Evolutionary conservation across 1,140 invertebrate genomes (phyloP), one percentile per base, ranked within the genome.

Genomic region (Oryctes rhinoceros): DNA sequence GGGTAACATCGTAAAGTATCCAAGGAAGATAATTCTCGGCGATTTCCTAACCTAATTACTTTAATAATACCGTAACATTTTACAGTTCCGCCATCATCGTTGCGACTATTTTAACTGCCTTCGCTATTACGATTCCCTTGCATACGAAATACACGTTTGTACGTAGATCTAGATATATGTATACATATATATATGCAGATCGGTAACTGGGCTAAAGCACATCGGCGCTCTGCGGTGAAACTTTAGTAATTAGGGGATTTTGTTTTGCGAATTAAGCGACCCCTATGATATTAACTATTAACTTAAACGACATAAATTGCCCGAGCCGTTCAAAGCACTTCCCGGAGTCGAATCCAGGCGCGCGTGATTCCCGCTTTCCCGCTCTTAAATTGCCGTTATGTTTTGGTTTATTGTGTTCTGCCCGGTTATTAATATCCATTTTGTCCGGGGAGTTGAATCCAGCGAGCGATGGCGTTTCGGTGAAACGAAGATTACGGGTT

Each of bases 201-300:
- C 39, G 39, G 20, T 62, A 62, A 62, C 53, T 62, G 15, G 20
- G 53, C 53, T 62, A 15, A 62, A n/a, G 15, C 53, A 15, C 53
- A 18, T 20, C 53, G 53, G 20, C 7, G 18, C 65, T 71, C 65
- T 35, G 35, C 24, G 62, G 62, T 71, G 24, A 9, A 71, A 71
- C 65, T 71, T 71, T 71, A 71, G 65, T 71, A 71, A 71, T 71
- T 71, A 71, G 24, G 18, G 24, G 65, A 71, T 71, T 71, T 71
- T 71, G 65, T 71, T 71, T 71, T 24, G 13, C 65, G 65, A 71
- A 71, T 71, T 30, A 71, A 71, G 65, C 20, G 65, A 71, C 65
- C 65, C 15, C 24, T 24, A 71, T 24, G 65, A 71, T 71, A 71
- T 71, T 71, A 71, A 71, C 65, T 71, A 71, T 71, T 71, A 71